These are phyloP conservation scores for Urocyon cinereoargenteus DNA, from an alignment of 2,797 vertebrate genomes.

Conservation along the genomic window DNA sequence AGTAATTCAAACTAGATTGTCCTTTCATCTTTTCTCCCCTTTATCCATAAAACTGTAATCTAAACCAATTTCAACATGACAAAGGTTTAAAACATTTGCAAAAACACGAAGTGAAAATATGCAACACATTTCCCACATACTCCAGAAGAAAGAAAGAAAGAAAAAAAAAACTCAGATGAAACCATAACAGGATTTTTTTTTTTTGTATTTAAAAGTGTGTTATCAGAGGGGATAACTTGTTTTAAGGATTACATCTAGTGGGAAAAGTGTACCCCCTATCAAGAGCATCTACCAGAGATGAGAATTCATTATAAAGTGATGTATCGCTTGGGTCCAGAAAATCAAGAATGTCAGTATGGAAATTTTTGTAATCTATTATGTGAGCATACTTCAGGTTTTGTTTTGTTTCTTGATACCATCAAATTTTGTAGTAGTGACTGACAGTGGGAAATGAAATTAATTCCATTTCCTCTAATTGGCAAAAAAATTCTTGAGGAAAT, in stretches of 20 bases:
- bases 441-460: background rate
- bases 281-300: background rate
- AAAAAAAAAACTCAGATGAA: background rate
- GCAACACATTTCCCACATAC: background rate
- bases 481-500: constrained; percentile 25
- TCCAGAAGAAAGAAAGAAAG: constrained; percentile 54
- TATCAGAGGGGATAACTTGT: background rate
- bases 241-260: background rate
- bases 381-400: background rate
- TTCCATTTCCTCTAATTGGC: background rate
- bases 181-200: background rate
- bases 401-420: background rate
- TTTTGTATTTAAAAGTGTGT: background rate
- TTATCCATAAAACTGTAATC: background rate
- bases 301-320: background rate
- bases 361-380: background rate
- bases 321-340: background rate
- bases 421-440: background rate
- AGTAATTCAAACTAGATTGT: background rate
- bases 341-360: background rate
- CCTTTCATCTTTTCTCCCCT: background rate
- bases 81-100: background rate
- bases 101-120: background rate
- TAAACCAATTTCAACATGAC: background rate
- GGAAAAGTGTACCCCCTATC: background rate